Evolutionary conservation across 2,888 invertebrate genomes (phyloP), one percentile per base, ranked within the genome.

Genomic region (Andrena flavipes): DNA sequence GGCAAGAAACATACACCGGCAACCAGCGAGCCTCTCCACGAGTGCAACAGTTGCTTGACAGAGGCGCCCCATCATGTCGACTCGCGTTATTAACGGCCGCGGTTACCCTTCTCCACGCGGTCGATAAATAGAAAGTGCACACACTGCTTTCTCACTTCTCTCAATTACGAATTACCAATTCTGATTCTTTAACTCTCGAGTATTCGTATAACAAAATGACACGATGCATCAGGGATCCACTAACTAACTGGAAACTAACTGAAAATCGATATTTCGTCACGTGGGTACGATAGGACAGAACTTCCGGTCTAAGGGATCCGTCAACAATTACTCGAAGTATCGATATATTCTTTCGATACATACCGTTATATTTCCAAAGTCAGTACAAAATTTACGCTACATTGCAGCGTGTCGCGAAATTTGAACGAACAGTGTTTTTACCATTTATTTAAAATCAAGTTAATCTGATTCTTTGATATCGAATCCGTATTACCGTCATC

Each of bases 11-110:
- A 13, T 51, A 74, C 84, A 80, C 74, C 73, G 71, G 60, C 77
- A 65, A 69, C 54, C 71, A 73, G 35, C 80, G 69, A 76, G 20
- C 30, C 67, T 67, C 79, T 68, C 56, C 35, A 7, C 65, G 74
- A 84, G 83, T 83, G 84, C 84, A 84, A 84, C 84, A 84, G 84
- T 84, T 84, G 84, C 83, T 83, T 68, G 80, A 80, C 49, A 30
- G 8, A n/a, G 54, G 71, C 76, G 76, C 80, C 71, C 59, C 54
- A n/a, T 60, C n/a, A 48, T 64, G 78, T 48, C 60, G 59, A 56
- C 30, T 29, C 30, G 8, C 33, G 56, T 20, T 68, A 84, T 74
- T 78, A 64, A 26, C 54, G 35, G 26, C 13, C 26, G 8, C 30
- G 10, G 2, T 51, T 23, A 51, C 20, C 20, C 65, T 35, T 16